Percentiles rank a stretch among this genome's conserved stretches.
Evolutionary conservation across 2,113 vertebrate species (phyloP).

Genomic region (Anser cygnoides): DNA sequence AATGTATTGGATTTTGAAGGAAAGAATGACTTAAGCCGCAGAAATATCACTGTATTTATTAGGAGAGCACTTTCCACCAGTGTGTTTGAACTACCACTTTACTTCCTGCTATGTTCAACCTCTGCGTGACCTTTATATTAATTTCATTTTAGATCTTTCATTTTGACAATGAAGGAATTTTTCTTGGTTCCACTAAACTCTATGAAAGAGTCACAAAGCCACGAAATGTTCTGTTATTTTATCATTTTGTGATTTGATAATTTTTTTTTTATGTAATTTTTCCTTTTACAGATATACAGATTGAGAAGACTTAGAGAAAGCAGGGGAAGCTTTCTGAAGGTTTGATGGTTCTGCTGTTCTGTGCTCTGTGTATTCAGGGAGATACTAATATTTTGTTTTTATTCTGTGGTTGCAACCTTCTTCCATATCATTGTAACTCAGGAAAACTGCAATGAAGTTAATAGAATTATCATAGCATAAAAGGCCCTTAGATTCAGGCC

Average conservation of each 20-base stretch:
- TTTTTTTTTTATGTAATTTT: neutral
- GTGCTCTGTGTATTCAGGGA: neutral
- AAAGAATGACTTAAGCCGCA: neutral
- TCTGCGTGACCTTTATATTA: neutral
- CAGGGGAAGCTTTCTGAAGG: neutral
- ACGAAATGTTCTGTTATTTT: neutral
- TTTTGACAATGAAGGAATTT: neutral
- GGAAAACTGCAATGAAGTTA: neutral
- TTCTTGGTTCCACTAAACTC: neutral
- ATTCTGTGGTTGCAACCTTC: neutral
- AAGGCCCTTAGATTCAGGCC: neutral
- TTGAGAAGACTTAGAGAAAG: conserved; percentile 28
- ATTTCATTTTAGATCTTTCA: neutral
- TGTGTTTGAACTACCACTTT: neutral
- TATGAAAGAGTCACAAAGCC: neutral
- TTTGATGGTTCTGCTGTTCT: neutral
- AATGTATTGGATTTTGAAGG: neutral
- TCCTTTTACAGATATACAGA: conserved; percentile 38
- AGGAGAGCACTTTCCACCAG: neutral
- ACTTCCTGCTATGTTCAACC: neutral
- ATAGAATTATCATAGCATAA: neutral
- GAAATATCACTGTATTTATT: neutral
- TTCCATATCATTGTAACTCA: neutral
- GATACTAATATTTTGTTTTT: neutral
- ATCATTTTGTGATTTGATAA: neutral